Conservation (phyloP, 2,797 vertebrate genomes). For the Hephaestus fuliginosus region DNA sequence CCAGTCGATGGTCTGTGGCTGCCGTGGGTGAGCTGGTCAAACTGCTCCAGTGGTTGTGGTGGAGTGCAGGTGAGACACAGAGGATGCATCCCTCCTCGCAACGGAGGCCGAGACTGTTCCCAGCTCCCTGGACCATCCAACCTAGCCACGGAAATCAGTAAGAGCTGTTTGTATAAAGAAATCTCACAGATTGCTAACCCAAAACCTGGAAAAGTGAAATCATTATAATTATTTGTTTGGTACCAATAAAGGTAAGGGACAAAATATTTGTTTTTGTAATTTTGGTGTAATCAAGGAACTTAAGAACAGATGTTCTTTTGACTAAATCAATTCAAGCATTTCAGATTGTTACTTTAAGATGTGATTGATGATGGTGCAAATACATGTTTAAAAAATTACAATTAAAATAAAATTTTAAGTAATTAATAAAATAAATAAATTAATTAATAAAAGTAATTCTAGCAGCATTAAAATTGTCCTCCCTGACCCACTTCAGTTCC, state of each 20-base stretch:
- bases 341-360: too few species aligned
- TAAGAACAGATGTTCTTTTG: neutral
- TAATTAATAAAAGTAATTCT: too few species aligned
- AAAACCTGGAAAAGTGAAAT: too few species aligned
- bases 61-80: slow-evolving; percentile 86
- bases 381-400: too few species aligned
- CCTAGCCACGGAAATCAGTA: slow-evolving; percentile 85
- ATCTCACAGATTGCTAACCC: neutral
- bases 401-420: too few species aligned
- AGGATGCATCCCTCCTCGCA: slow-evolving; percentile 86
- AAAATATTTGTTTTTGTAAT: neutral
- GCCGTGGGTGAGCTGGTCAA: slow-evolving; percentile 90
- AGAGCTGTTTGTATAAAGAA: slow-evolving; percentile 53
- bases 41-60: slow-evolving; percentile 86
- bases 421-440: too few species aligned
- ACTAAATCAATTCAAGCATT: too few species aligned
- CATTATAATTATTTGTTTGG: neutral
- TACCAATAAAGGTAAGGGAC: neutral
- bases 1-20: slow-evolving; percentile 90
- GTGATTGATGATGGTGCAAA: too few species aligned
- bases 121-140: slow-evolving; percentile 71
- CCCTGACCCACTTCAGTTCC: slow-evolving; percentile 72
- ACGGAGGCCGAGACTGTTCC: slow-evolving; percentile 86
- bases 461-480: too few species aligned
- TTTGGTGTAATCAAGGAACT: neutral